A percentile compares a stretch with the other conserved stretches of the same genome.
These are phyloP conservation scores for Karalla daura DNA, from an alignment of 2,797 vertebrate genomes.

Conservation along the genomic window DNA sequence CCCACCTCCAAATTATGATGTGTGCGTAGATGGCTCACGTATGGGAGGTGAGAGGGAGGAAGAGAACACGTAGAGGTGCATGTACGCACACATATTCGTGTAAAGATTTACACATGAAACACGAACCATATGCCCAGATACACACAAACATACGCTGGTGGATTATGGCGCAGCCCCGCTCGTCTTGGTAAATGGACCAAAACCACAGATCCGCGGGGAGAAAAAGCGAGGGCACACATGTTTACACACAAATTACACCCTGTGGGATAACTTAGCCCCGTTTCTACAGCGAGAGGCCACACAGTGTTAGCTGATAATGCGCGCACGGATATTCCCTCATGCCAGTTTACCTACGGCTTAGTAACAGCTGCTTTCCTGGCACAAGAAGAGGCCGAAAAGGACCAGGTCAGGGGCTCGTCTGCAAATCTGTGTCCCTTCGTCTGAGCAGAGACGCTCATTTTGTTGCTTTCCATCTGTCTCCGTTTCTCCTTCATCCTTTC, in stretches of 20 bases:
- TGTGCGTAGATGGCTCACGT: neutral
- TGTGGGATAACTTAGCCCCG: constrained; percentile 71
- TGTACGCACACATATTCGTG: constrained; percentile 5
- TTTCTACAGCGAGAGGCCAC: constrained; percentile 64
- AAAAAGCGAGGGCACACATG: constrained; percentile 60
- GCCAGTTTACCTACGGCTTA: constrained; percentile 45
- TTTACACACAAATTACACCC: constrained; percentile 76
- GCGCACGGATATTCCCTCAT: constrained; percentile 48
- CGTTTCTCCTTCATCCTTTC: constrained; percentile 37
- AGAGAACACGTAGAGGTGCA: constrained; percentile 24
- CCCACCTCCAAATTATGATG: constrained; percentile 13
- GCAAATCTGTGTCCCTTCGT: constrained; percentile 12
- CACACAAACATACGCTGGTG: constrained; percentile 34
- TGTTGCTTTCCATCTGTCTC: constrained; percentile 44
- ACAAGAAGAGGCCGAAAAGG: neutral
- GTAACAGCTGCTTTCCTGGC: constrained; percentile 27
- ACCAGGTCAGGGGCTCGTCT: neutral
- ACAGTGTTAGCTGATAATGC: constrained; percentile 62
- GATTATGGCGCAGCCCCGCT: constrained; percentile 35
- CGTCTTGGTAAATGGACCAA: constrained; percentile 74
- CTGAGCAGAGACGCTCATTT: constrained; percentile 13
- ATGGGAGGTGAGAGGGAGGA: neutral
- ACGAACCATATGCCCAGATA: constrained; percentile 14
- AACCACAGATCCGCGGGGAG: constrained; percentile 60
- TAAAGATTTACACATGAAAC: constrained; percentile 20